Conservation (phyloP, 2,797 vertebrate species). For the Gymnothorax javanicus region DNA sequence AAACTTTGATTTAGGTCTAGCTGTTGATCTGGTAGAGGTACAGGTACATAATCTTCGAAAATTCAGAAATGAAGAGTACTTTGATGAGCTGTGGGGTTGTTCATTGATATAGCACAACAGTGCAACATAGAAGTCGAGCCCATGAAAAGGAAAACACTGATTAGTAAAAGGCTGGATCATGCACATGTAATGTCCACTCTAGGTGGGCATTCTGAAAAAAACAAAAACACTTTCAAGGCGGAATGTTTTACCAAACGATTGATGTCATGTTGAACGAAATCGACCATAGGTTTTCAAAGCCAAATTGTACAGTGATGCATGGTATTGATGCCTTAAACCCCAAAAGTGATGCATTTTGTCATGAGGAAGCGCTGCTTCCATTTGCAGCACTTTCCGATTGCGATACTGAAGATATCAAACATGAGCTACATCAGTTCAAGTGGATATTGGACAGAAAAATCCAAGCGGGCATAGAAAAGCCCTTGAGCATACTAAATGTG, state of each 20-base stretch:
- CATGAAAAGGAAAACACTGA: slow-evolving; percentile 30
- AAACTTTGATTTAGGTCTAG: too few species aligned
- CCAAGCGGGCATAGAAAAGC: not conserved
- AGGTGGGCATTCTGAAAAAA: too few species aligned
- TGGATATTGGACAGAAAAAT: slow-evolving; percentile 33
- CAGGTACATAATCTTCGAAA: too few species aligned
- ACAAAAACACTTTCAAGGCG: slow-evolving; percentile 24
- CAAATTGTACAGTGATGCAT: slow-evolving; percentile 37
- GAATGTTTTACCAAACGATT: slow-evolving; percentile 30
- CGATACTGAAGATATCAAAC: slow-evolving; percentile 36
- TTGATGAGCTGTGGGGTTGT: too few species aligned
- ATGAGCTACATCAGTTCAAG: slow-evolving; percentile 41
- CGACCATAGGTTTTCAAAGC: slow-evolving; percentile 30
- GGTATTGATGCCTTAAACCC: slow-evolving; percentile 35
- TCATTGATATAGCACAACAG: slow-evolving; percentile 21
- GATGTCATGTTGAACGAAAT: slow-evolving; percentile 31
- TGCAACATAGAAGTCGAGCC: slow-evolving; percentile 30
- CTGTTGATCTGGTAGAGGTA: too few species aligned
- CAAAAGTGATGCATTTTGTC: slow-evolving; percentile 34
- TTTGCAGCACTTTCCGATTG: slow-evolving; percentile 31
- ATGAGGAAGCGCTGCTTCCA: slow-evolving; percentile 31
- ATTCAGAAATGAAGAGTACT: too few species aligned
- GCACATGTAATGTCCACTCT: too few species aligned
- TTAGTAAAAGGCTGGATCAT: slow-evolving; percentile 26
- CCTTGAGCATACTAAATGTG: not conserved